Conservation (phyloP, 2,888 invertebrate species). For the Lithophane ornitopus region DNA sequence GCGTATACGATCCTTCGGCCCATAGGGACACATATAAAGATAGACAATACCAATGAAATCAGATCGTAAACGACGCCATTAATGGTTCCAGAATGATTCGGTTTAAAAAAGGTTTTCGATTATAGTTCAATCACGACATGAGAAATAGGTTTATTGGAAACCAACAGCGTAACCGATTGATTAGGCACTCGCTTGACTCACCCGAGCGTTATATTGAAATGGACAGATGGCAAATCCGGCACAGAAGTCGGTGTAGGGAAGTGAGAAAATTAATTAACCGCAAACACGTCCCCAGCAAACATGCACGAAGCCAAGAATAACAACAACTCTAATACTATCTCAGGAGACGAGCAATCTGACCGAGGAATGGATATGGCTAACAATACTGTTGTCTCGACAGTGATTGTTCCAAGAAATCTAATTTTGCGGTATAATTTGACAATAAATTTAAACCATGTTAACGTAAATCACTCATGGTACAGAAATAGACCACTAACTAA, state of each 20-base stretch:
- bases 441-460: conserved; percentile 72
- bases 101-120: conserved; percentile 69
- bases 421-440: conserved; percentile 72
- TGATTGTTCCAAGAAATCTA: conserved; percentile 69
- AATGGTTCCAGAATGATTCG: conserved; percentile 52
- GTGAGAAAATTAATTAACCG: conserved; percentile 78
- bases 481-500: conserved; percentile 62
- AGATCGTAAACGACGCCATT: conserved; percentile 61
- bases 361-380: conserved; percentile 39
- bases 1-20: conserved; percentile 37
- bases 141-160: conserved; percentile 74
- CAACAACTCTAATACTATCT: conserved; percentile 62
- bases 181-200: conserved; percentile 75
- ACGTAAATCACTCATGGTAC: conserved; percentile 73
- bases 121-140: conserved; percentile 74
- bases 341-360: conserved; percentile 39
- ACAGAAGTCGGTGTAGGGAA: conserved; percentile 67
- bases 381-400: conserved; percentile 55
- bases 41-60: conserved; percentile 64
- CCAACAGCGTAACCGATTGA: conserved; percentile 80
- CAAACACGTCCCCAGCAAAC: conserved; percentile 68
- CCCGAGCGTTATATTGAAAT: conserved; percentile 76
- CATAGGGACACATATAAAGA: conserved; percentile 57
- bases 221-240: conserved; percentile 70
- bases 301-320: conserved; percentile 67